Conservation (phyloP, 2,888 invertebrate species). For the Drosophila barbarae region DNA sequence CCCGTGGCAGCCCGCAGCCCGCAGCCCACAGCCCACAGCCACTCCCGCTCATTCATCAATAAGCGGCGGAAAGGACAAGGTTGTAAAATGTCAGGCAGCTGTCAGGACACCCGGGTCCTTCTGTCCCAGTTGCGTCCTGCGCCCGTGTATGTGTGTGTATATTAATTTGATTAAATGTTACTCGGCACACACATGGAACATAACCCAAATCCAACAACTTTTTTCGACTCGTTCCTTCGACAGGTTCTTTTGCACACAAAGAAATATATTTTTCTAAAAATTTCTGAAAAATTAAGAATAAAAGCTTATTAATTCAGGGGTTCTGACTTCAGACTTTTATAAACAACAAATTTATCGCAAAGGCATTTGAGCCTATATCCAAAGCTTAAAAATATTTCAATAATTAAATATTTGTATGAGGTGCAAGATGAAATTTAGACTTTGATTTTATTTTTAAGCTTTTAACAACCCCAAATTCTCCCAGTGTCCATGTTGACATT, state of each 20-base stretch:
- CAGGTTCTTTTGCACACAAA: constrained; percentile 12
- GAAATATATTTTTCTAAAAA: neutral
- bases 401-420: too few relatives aligned
- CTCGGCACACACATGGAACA: constrained; percentile 48
- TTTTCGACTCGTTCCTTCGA: constrained; percentile 9
- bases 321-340: too few relatives aligned
- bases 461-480: neutral
- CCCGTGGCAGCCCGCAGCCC: neutral
- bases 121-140: constrained; percentile 28
- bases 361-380: too few relatives aligned
- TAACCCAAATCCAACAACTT: constrained; percentile 38
- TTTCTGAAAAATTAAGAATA: neutral
- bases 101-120: constrained; percentile 37
- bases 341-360: too few relatives aligned
- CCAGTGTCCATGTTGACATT: constrained; percentile 22
- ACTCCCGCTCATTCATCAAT: constrained; percentile 53
- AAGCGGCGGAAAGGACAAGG: constrained; percentile 43
- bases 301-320: too few relatives aligned
- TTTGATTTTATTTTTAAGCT: too few relatives aligned
- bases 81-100: constrained; percentile 55
- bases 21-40: constrained; percentile 17
- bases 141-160: constrained; percentile 27
- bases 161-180: constrained; percentile 73
- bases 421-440: too few relatives aligned
- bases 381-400: too few relatives aligned